phyloP scores from a whole-genome alignment of 2,797 vertebrate species.

The Echeneis naucrates region DNA sequence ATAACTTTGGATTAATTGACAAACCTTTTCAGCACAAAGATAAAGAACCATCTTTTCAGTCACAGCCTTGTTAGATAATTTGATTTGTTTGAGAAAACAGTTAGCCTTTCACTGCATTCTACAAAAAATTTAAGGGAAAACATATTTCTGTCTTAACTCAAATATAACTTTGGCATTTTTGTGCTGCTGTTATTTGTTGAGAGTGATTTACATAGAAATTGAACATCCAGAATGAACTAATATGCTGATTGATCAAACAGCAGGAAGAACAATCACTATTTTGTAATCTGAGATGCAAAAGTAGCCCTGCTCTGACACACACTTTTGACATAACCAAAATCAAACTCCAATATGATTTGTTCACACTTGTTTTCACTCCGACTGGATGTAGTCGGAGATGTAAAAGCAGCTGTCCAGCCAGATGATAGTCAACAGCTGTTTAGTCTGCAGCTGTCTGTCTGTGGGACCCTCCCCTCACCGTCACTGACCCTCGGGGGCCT shows the following conservation, averaged over 20 bases:
- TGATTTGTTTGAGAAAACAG: not conserved
- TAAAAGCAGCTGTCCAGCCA: conserved; percentile 13
- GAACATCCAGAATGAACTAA: not conserved
- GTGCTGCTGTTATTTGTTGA: not conserved
- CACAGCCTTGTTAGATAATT: too few species aligned
- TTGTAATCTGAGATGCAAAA: not conserved
- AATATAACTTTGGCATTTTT: too few species aligned
- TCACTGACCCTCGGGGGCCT: conserved; percentile 39
- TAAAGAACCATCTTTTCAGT: too few species aligned
- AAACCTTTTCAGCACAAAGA: too few species aligned
- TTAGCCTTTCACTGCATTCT: not conserved
- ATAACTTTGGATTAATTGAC: too few species aligned
- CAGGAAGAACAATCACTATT: too few species aligned
- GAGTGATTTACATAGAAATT: not conserved
- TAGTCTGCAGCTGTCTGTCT: conserved; percentile 46
- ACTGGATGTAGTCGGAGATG: not conserved
- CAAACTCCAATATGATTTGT: not conserved
- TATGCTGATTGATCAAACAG: not conserved
- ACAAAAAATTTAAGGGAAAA: not conserved
- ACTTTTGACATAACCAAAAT: not conserved
- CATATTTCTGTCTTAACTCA: not conserved
- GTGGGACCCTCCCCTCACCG: conserved; percentile 12
- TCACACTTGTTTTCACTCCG: not conserved
- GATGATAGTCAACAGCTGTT: conserved; percentile 41
- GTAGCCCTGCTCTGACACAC: not conserved